These are phyloP conservation scores for Scaptomyza parva DNA, from an alignment of 2,888 invertebrate genomes.

Conservation along the genomic window DNA sequence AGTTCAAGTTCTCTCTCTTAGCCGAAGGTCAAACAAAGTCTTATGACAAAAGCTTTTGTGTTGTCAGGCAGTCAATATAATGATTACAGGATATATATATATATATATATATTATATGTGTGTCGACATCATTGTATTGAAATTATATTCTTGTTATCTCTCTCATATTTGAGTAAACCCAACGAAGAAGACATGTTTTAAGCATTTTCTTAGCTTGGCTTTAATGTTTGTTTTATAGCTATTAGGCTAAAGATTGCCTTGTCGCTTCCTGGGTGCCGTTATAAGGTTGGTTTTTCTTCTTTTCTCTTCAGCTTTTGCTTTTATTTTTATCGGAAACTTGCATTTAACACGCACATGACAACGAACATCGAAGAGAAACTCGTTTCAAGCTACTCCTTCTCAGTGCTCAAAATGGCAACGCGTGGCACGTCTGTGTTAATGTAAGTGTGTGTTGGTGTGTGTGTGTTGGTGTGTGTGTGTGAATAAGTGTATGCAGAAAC, in stretches of 20 bases:
- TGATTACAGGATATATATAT: neutral
- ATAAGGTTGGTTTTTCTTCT: neutral
- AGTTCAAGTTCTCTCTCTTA: neutral
- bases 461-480: neutral
- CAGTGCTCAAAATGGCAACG: slow-evolving; percentile 36
- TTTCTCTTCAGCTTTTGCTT: slow-evolving; percentile 30
- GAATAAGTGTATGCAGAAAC: slow-evolving; percentile 39
- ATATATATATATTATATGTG: no score
- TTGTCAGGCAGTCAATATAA: no score
- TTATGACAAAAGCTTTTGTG: neutral
- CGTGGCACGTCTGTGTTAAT: slow-evolving; percentile 5
- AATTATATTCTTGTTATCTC: slow-evolving; percentile 2
- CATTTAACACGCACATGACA: slow-evolving; percentile 72
- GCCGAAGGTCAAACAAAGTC: neutral
- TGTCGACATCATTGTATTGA: neutral
- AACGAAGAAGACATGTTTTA: slow-evolving; percentile 1
- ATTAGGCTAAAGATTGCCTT: slow-evolving; percentile 44
- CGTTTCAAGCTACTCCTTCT: slow-evolving; percentile 13
- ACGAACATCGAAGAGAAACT: slow-evolving; percentile 25
- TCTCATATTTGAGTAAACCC: neutral
- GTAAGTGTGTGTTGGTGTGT: neutral
- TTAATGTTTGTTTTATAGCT: slow-evolving; percentile 52
- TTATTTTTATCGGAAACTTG: slow-evolving; percentile 64
- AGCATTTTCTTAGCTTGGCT: slow-evolving; percentile 20
- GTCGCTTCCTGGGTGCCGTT: slow-evolving; percentile 21